Base-by-base conservation (phyloP, 2,888 invertebrate genomes). In the Spodoptera picta region DNA sequence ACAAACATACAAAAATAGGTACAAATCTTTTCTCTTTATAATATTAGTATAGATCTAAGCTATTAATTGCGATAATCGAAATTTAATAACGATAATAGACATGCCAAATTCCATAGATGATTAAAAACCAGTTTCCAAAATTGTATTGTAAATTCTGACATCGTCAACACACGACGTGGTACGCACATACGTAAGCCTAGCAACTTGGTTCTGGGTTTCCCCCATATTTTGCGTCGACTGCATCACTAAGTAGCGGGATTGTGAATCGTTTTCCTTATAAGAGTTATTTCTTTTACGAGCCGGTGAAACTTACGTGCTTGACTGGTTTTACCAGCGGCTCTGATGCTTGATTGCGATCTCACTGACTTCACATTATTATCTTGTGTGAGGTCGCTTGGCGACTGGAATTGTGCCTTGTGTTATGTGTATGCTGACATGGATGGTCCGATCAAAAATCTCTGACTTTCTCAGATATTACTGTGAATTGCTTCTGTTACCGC, bases 191-290 rank as follows among this genome's bases (percentile, higher is more conserved):
- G 5, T 27, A 27, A 27, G 2, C 9, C 43, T 42, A 31, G 11
- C 12, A 43, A n/a, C 2, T 45, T 14, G n/a, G 10, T 31, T 12
- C 3, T 36, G 41, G 69, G 69, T 58, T 58, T 71, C 46, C 52
- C 74, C 71, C 42, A 55, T 55, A 50, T 48, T n/a, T 19, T 11
- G n/a, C 41, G 23, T 14, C 10, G 14, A n/a, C 6, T 6, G 1
- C 6, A n/a, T 10, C 5, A 42, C 14, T 1, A 44, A 64, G 46
- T 47, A 61, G 48, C 54, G 48, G 58, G 27, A 12, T 44, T 51
- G 54, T 56, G 45, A 6, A 46, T 23, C 12, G 24, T 71, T 71
- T 71, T 71, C 71, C 74, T 73, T 56, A 43, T 70, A 56, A 27
- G 49, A 50, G 55, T 42, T 19, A 46, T 52, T 43, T 43, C n/a